Conservation (phyloP, 1,140 invertebrate species). For the Bombus confusus region DNA sequence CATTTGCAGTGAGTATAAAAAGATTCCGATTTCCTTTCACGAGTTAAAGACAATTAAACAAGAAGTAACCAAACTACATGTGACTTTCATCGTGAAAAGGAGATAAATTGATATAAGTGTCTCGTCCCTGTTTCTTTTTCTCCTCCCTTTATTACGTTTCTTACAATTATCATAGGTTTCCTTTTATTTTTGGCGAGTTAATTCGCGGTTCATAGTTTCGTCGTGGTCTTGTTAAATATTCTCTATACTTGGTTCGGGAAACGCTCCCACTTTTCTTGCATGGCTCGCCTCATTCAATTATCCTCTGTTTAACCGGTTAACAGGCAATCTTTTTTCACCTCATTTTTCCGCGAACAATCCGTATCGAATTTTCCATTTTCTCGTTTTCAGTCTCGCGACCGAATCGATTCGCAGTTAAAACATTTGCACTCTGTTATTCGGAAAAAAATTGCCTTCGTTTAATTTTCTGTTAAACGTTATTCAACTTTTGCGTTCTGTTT, state of each 20-base stretch:
- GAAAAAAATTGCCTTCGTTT: conserved; percentile 15
- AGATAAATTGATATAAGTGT: neutral
- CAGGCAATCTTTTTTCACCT: neutral
- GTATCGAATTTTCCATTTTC: conserved; percentile 13
- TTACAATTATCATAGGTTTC: too few relatives aligned
- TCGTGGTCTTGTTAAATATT: conserved; percentile 13
- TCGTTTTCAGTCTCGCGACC: neutral
- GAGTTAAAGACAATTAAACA: neutral
- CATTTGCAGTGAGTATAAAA: too few relatives aligned
- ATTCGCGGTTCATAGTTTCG: neutral
- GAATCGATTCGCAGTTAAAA: conserved; percentile 21
- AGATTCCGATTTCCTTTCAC: neutral
- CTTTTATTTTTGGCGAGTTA: neutral
- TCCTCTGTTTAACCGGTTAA: conserved; percentile 26
- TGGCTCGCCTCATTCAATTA: conserved; percentile 22
- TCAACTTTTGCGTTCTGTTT: too few relatives aligned
- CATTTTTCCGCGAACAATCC: neutral
- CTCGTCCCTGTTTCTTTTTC: neutral
- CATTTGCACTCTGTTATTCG: neutral
- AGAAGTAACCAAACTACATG: too few relatives aligned
- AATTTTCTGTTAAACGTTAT: neutral
- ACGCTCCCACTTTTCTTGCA: neutral
- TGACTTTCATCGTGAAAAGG: neutral
- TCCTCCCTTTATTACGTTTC: neutral
- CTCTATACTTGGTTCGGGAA: neutral